A percentile compares a stretch with the other conserved stretches of the same genome.
These are phyloP conservation scores for Atlantisia rogersi DNA, from an alignment of 2,113 vertebrate genomes.

Conservation along the genomic window DNA sequence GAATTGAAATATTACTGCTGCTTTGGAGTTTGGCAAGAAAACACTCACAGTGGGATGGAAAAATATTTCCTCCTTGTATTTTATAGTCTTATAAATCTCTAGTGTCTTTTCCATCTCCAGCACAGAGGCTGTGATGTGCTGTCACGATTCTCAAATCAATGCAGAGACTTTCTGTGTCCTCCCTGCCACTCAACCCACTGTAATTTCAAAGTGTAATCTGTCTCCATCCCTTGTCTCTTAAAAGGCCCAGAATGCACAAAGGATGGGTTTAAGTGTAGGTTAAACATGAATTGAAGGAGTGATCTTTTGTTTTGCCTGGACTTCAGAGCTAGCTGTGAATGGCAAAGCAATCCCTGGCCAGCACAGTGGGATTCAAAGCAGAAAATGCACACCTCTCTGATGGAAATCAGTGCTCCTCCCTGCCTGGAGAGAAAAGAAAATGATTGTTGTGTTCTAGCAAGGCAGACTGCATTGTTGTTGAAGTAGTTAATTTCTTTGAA, in stretches of 20 bases:
- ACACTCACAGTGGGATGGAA: constrained; percentile 44
- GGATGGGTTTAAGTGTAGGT: background rate
- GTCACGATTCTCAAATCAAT: background rate
- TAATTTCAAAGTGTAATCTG: background rate
- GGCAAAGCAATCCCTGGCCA: background rate
- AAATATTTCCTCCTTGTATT: constrained; percentile 51
- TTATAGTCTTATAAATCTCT: constrained; percentile 51
- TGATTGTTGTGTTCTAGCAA: background rate
- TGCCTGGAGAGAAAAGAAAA: background rate
- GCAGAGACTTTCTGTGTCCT: background rate
- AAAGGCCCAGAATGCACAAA: background rate
- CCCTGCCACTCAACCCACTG: background rate
- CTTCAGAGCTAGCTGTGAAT: background rate
- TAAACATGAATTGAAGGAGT: background rate
- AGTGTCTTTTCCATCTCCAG: constrained; percentile 25
- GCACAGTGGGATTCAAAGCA: background rate
- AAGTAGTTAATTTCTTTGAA: background rate
- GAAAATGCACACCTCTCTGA: background rate
- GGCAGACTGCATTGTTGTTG: background rate
- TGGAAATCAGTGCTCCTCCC: background rate
- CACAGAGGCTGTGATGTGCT: background rate
- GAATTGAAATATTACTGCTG: constrained; percentile 48
- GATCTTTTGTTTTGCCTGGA: background rate
- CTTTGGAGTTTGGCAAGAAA: constrained; percentile 46
- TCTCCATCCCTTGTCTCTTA: background rate